Conservation (phyloP, 2,888 invertebrate species). For the Xylocampa areola region DNA sequence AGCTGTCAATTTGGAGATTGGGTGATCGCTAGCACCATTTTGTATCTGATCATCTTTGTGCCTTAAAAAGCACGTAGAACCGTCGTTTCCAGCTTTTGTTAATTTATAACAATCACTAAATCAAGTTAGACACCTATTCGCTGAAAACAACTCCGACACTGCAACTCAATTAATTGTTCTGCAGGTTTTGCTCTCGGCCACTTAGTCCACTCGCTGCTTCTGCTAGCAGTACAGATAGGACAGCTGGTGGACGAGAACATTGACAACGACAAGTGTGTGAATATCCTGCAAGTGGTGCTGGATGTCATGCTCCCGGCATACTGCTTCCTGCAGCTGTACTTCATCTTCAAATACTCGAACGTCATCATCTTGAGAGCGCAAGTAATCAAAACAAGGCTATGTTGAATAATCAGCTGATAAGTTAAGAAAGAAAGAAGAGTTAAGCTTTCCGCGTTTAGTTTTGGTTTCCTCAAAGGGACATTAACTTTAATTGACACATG, state of each 20-base stretch:
- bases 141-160: too few species aligned
- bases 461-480: too few species aligned
- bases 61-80: too few species aligned
- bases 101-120: too few species aligned
- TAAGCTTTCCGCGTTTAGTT: too few species aligned
- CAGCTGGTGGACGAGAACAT: constrained; percentile 88
- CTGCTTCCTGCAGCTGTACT: constrained; percentile 93
- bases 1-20: too few species aligned
- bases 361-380: constrained; percentile 89
- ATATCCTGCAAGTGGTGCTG: constrained; percentile 89
- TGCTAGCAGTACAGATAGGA: constrained; percentile 92
- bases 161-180: not conserved
- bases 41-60: too few species aligned
- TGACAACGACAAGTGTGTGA: constrained; percentile 90
- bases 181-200: constrained; percentile 94
- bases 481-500: too few species aligned
- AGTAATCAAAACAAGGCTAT: constrained; percentile 62
- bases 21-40: too few species aligned
- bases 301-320: constrained; percentile 93
- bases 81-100: too few species aligned
- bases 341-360: constrained; percentile 95
- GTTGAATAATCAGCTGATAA: too few species aligned
- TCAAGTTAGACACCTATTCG: not conserved
- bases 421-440: too few species aligned
- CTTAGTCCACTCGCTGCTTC: constrained; percentile 93